Base-by-base conservation (phyloP, 2,888 invertebrate species). In the Leuctra nigra region DNA sequence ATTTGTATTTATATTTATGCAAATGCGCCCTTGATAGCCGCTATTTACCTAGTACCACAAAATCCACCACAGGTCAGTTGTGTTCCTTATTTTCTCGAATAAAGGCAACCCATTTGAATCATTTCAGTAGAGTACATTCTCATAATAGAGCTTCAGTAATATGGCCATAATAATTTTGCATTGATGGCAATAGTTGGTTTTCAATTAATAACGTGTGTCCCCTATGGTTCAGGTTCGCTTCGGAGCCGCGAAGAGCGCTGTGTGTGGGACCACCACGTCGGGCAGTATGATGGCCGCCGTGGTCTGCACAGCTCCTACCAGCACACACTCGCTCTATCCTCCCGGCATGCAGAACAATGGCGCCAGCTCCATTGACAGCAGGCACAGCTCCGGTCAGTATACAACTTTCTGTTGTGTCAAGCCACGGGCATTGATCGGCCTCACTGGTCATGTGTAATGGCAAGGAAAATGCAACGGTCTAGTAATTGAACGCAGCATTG, bases 201-300 rank as follows among this genome's bases (percentile, higher is more conserved):
- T 7, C 7, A 11, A 11, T 29, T 11, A 29, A 11, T 6, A 7
- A 11, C 7, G 6, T 29, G 29, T 29, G 7, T 11, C 6, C 29
- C 36, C 13, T 6, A 41, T 3, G 47, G 33, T 53, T 1, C 50
- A 61, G 61, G 59, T 55, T 1, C 52, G 58, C n/a, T 58, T 53
- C 54, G 59, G 59, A 29, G 48, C 56, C 46, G 82, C 81, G 64
- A 82, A 82, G 65, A 80, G 78, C 46, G 74, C 74, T 2, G 74
- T 74, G 2, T 77, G 77, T 18, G 80, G 80, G 0, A 78, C 80
- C 2, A 78, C 78, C 22, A 80, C 82, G 2, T 73, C 74, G 44
- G 70, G 70, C 1, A 77, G 77, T 18, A 82, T 80, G 58, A 81
- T 83, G 81, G 82, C 83, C 80, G 81, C 83, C 1, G 80, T 83